phyloP scores from a whole-genome alignment of 2,888 invertebrate species.

The Hololepta plana region DNA sequence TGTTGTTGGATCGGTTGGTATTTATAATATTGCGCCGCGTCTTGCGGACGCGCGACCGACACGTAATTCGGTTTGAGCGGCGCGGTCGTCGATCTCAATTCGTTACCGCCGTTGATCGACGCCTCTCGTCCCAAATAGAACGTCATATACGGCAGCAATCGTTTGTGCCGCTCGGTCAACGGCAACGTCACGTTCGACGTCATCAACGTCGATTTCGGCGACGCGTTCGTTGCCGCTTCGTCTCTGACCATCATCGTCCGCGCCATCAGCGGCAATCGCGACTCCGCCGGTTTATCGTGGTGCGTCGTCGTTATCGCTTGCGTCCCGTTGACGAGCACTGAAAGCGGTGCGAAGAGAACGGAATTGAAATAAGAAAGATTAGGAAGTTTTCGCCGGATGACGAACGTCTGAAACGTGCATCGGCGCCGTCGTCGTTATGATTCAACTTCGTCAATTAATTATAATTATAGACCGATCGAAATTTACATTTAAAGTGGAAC shows the following conservation, averaged over 20 bases:
- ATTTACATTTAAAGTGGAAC: too few species aligned
- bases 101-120: too few species aligned
- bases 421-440: too few species aligned
- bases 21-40: constrained; percentile 2
- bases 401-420: too few species aligned
- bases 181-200: constrained; percentile 22
- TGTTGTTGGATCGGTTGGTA: constrained; percentile 6
- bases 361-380: too few species aligned
- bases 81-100: not conserved
- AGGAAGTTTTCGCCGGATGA: too few species aligned
- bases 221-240: constrained; percentile 7
- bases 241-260: constrained; percentile 7
- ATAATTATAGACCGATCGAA: too few species aligned
- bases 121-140: constrained; percentile 50
- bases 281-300: constrained; percentile 21
- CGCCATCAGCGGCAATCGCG: constrained; percentile 11
- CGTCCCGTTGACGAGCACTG: too few species aligned
- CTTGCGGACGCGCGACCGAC: too few species aligned
- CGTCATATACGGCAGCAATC: constrained; percentile 68
- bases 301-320: constrained; percentile 20
- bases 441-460: too few species aligned
- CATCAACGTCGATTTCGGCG: constrained; percentile 13
- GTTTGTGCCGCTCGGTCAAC: constrained; percentile 49
- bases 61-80: not conserved
- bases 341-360: too few species aligned